Evolutionary conservation across 2,797 vertebrate genomes (phyloP).

Genomic region (Spea hammondii): DNA sequence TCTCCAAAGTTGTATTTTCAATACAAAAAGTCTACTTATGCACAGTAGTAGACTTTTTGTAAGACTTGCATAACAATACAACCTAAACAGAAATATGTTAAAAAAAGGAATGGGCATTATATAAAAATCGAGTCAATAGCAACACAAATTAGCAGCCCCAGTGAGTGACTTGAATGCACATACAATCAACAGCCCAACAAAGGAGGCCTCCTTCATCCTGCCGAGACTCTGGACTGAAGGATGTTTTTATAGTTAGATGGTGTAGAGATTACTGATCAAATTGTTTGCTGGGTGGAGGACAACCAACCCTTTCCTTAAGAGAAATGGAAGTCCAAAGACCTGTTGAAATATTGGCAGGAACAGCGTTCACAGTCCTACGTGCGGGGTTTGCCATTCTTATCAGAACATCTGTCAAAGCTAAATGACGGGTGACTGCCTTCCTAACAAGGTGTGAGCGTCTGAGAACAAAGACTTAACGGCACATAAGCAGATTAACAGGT

Average conservation of each 20-base stretch:
- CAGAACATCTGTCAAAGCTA: slow-evolving; percentile 37
- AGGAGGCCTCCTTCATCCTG: background rate
- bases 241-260: slow-evolving; percentile 30
- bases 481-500: background rate
- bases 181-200: background rate
- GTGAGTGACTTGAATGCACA: background rate
- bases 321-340: slow-evolving; percentile 11
- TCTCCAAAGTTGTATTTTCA: too few relatives aligned
- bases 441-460: background rate
- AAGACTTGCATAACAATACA: too few relatives aligned
- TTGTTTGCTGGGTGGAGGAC: slow-evolving; percentile 20
- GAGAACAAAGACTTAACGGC: background rate
- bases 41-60: too few relatives aligned
- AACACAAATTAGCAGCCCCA: background rate
- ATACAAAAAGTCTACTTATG: too few relatives aligned
- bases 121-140: background rate
- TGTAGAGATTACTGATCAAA: slow-evolving; percentile 19
- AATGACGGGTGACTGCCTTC: slow-evolving; percentile 15
- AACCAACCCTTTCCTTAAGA: slow-evolving; percentile 13
- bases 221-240: slow-evolving; percentile 20
- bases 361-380: slow-evolving; percentile 5
- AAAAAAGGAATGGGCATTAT: background rate
- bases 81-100: too few relatives aligned
- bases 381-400: slow-evolving; percentile 41
- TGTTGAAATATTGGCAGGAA: slow-evolving; percentile 28